phyloP scores from a whole-genome alignment of 2,797 vertebrate species.

The Manis pentadactyla region DNA sequence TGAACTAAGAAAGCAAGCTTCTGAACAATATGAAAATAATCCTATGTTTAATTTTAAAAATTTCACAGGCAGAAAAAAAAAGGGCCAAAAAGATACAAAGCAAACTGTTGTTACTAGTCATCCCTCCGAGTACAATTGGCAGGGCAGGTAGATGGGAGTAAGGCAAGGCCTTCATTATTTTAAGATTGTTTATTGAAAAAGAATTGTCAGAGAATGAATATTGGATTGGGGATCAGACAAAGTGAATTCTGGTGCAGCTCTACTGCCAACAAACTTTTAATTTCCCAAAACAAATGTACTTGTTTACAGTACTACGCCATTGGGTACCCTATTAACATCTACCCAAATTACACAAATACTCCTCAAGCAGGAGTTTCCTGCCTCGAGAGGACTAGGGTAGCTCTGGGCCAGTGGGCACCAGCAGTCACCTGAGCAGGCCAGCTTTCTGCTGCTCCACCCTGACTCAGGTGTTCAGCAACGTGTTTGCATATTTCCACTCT shows the following conservation, averaged over 20 bases:
- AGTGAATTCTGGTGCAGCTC: neutral
- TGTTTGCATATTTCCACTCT: neutral
- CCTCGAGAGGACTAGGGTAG: neutral
- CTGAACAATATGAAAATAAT: neutral
- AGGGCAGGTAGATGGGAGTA: neutral
- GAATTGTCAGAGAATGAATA: neutral
- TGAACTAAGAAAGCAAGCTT: neutral
- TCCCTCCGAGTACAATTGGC: neutral
- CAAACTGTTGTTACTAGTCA: neutral
- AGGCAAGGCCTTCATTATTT: neutral
- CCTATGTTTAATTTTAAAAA: neutral
- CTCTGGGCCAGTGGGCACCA: neutral
- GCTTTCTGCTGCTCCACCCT: neutral
- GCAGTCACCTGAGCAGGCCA: neutral
- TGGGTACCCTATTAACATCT: neutral
- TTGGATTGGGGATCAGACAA: neutral
- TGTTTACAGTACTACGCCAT: neutral
- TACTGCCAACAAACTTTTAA: neutral
- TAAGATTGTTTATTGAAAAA: neutral
- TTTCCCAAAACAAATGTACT: neutral
- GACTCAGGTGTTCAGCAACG: fast-evolving
- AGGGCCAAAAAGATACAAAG: neutral
- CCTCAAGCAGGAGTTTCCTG: fast-evolving
- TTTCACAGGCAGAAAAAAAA: neutral
- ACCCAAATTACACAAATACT: neutral